Conservation (phyloP, 2,113 vertebrate species). For the Saccopteryx leptura region DNA sequence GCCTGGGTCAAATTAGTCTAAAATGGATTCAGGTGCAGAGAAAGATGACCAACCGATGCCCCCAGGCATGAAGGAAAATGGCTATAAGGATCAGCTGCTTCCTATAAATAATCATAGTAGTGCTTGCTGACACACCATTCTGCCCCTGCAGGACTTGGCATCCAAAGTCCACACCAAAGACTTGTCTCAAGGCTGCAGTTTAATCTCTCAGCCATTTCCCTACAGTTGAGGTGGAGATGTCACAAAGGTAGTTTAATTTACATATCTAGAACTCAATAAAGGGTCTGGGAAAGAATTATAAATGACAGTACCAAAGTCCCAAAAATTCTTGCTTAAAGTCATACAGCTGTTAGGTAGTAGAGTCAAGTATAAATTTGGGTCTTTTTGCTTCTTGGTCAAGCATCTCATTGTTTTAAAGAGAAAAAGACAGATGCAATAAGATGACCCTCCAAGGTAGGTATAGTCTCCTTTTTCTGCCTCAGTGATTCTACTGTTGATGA, state of each 20-base stretch:
- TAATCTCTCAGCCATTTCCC: no score
- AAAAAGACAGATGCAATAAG: not conserved
- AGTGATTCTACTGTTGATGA: not conserved
- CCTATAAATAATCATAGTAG: no score
- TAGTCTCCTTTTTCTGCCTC: not conserved
- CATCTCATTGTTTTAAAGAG: not conserved
- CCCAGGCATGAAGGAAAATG: no score
- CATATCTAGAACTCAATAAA: not conserved
- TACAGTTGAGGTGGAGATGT: not conserved
- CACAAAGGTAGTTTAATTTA: not conserved
- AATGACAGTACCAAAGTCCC: not conserved
- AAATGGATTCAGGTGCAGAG: no score
- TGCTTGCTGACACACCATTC: no score
- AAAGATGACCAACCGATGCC: no score
- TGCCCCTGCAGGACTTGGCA: no score
- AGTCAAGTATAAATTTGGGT: not conserved
- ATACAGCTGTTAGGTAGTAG: not conserved
- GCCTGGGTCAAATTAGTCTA: no score
- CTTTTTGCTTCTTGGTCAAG: not conserved
- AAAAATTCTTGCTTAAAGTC: slow-evolving; percentile 5
- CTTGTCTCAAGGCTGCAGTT: no score
- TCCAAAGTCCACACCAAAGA: no score
- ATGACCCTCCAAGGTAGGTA: not conserved
- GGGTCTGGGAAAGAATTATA: not conserved
- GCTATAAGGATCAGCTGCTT: no score